A percentile compares a stretch with the other conserved stretches of the same genome.
These are phyloP conservation scores for Scaptodrosophila lebanonensis DNA, from an alignment of 1,140 invertebrate genomes.

Conservation along the genomic window DNA sequence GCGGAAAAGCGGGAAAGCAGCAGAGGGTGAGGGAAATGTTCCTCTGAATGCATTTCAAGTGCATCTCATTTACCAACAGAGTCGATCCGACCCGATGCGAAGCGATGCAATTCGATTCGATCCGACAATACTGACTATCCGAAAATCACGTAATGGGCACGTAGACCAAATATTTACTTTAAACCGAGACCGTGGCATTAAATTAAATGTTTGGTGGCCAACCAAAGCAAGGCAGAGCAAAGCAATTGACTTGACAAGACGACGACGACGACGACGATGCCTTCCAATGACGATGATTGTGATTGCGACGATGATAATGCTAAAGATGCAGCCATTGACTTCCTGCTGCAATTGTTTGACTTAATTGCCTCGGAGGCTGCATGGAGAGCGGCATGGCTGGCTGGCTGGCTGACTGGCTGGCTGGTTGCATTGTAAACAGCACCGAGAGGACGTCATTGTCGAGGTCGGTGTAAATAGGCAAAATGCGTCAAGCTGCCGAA, in stretches of 20 bases:
- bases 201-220: slow-evolving; percentile 3
- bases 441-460: too few species aligned
- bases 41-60: slow-evolving; percentile 37
- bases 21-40: too few species aligned
- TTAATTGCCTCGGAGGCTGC: slow-evolving; percentile 52
- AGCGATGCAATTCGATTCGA: too few species aligned
- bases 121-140: too few species aligned
- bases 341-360: slow-evolving; percentile 57
- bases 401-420: too few species aligned
- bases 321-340: slow-evolving; percentile 49
- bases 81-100: slow-evolving; percentile 45
- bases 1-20: too few species aligned
- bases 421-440: slow-evolving; percentile 19
- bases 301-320: slow-evolving; percentile 7
- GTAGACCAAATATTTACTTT: slow-evolving; percentile 72
- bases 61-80: slow-evolving; percentile 31
- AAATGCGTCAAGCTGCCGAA: too few species aligned
- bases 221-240: too few species aligned
- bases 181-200: slow-evolving; percentile 26
- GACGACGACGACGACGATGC: slow-evolving; percentile 1
- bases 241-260: slow-evolving; percentile 60
- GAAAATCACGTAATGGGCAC: slow-evolving; percentile 71
- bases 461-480: too few species aligned
- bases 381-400: too few species aligned
- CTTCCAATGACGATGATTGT: background rate